Evolutionary conservation across 2,888 invertebrate species (phyloP).

Genomic region (Tenthredo scrophulariae): DNA sequence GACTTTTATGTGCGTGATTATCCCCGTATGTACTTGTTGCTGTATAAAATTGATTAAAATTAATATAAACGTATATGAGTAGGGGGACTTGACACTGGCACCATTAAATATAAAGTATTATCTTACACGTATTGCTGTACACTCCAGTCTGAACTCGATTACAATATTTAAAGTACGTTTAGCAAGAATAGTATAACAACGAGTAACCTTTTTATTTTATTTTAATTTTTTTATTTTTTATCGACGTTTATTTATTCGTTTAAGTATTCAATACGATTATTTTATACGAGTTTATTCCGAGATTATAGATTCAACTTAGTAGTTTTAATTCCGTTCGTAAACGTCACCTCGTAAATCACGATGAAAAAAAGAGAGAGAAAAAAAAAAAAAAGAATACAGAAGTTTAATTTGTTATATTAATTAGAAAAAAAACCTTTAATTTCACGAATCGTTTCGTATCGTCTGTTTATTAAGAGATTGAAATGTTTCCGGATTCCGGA

Average conservation of each 20-base stretch:
- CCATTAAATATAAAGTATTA: constrained; percentile 1
- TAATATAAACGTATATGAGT: neutral
- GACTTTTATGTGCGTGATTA: neutral
- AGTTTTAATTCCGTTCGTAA: neutral
- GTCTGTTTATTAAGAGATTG: neutral
- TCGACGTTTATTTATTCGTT: no score
- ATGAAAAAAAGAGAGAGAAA: neutral
- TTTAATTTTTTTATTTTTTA: no score
- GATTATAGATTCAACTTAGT: no score
- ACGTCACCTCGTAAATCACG: neutral
- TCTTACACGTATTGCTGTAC: neutral
- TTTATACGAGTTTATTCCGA: no score
- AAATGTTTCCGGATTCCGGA: constrained; percentile 19
- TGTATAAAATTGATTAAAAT: constrained; percentile 7
- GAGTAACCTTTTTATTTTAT: no score
- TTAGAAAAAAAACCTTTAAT: neutral
- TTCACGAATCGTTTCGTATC: neutral
- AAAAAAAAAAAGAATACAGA: neutral
- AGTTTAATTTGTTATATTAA: neutral
- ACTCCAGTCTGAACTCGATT: neutral
- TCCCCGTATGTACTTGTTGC: neutral
- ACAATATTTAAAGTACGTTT: neutral
- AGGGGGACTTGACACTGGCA: constrained; percentile 2
- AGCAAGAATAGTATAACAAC: no score
- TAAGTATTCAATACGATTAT: no score